A percentile compares a stretch with the other conserved stretches of the same genome.
Evolutionary conservation across 2,888 invertebrate genomes (phyloP).

Genomic region (Leucophenga maculata): DNA sequence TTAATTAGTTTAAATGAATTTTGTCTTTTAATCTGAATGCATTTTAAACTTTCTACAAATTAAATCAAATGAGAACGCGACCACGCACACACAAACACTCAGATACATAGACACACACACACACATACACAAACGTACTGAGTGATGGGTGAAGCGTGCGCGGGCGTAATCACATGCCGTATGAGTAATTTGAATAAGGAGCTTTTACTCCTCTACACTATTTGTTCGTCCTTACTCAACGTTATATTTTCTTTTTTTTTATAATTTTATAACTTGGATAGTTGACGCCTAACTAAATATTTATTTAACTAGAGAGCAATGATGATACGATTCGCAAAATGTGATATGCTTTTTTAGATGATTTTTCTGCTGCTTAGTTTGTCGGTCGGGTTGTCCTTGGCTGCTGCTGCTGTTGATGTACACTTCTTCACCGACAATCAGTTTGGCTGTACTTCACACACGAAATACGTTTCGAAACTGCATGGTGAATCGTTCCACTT

Average conservation of each 20-base stretch:
- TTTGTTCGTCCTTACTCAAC: background rate
- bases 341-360: no score
- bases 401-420: slow-evolving; percentile 15
- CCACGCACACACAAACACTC: background rate
- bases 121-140: no score
- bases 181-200: slow-evolving; percentile 15
- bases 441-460: slow-evolving; percentile 83
- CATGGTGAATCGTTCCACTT: slow-evolving; percentile 96
- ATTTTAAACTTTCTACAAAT: background rate
- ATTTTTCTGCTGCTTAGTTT: no score
- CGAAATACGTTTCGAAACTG: slow-evolving; percentile 93
- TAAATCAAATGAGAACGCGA: background rate
- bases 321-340: background rate
- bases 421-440: slow-evolving; percentile 23
- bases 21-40: slow-evolving; percentile 26
- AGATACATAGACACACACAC: no score
- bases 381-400: background rate
- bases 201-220: background rate
- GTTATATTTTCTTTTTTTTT: background rate
- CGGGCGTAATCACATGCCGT: slow-evolving; percentile 8
- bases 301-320: slow-evolving; percentile 2
- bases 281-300: slow-evolving; percentile 6
- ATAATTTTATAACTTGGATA: slow-evolving; percentile 12
- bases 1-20: slow-evolving; percentile 35
- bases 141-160: slow-evolving; percentile 3